Evolutionary conservation across 2,888 invertebrate species (phyloP).

Genomic region (Emmelina monodactyla): DNA sequence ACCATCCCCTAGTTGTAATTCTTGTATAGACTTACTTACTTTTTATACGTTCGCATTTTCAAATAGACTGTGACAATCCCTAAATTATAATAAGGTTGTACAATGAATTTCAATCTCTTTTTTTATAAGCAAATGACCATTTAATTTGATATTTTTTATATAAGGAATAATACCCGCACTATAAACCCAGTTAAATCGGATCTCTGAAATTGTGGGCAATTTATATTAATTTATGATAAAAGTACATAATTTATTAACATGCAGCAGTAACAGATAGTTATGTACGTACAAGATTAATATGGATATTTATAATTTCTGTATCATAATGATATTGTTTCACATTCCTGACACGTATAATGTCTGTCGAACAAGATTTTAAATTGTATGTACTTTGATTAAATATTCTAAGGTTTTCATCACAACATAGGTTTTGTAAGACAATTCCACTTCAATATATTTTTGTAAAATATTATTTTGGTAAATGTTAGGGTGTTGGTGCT

Average conservation of each 20-base stretch:
- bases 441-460: too few relatives aligned
- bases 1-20: slow-evolving; percentile 48
- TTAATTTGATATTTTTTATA: slow-evolving; percentile 27
- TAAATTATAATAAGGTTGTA: slow-evolving; percentile 35
- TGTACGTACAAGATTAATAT: slow-evolving; percentile 26
- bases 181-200: slow-evolving; percentile 12
- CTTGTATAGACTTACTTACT: slow-evolving; percentile 46
- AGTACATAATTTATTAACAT: slow-evolving; percentile 44
- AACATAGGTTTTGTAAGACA: slow-evolving; percentile 30
- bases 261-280: slow-evolving; percentile 40
- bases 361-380: too few relatives aligned
- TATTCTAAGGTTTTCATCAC: too few relatives aligned
- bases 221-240: slow-evolving; percentile 26
- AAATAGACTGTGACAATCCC: slow-evolving; percentile 39
- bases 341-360: too few relatives aligned
- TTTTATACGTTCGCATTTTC: slow-evolving; percentile 44
- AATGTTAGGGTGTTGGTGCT: too few relatives aligned
- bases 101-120: slow-evolving; percentile 13
- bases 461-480: too few relatives aligned
- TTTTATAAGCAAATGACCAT: slow-evolving; percentile 12
- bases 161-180: slow-evolving; percentile 24
- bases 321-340: slow-evolving; percentile 44
- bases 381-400: too few relatives aligned
- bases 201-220: slow-evolving; percentile 20
- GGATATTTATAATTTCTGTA: slow-evolving; percentile 63